Conservation (phyloP, 2,888 invertebrate species). For the Desoria tigrina region DNA sequence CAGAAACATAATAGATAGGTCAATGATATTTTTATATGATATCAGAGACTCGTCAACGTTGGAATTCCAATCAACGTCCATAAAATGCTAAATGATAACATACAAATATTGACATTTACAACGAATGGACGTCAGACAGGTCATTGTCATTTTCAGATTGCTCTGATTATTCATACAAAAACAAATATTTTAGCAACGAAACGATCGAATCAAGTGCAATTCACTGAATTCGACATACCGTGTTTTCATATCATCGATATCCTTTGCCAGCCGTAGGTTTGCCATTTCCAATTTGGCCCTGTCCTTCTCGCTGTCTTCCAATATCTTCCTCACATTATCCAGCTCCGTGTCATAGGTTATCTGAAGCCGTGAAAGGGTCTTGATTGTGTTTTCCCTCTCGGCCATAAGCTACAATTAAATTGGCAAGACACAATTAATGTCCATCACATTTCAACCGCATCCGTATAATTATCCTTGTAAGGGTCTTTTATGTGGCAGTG, state of each 20-base stretch:
- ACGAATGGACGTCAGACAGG: too few species aligned
- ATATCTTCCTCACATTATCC: constrained; percentile 35
- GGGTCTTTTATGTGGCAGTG: background rate
- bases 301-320: constrained; percentile 47
- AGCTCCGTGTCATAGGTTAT: constrained; percentile 45
- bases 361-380: constrained; percentile 42
- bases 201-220: too few species aligned
- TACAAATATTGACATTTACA: too few species aligned
- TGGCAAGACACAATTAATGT: too few species aligned
- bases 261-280: constrained; percentile 34
- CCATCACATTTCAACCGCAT: too few species aligned
- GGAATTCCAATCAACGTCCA: too few species aligned
- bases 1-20: constrained; percentile 8
- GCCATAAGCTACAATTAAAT: constrained; percentile 35
- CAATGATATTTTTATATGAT: background rate
- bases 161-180: too few species aligned
- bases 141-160: too few species aligned
- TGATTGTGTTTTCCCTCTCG: constrained; percentile 47
- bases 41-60: too few species aligned
- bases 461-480: too few species aligned
- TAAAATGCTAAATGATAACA: background rate
- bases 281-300: constrained; percentile 36
- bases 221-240: constrained; percentile 27
- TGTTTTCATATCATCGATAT: constrained; percentile 40
- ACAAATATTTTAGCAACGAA: too few species aligned